Conservation (phyloP, 2,888 invertebrate genomes). For the Acronicta leporina region DNA sequence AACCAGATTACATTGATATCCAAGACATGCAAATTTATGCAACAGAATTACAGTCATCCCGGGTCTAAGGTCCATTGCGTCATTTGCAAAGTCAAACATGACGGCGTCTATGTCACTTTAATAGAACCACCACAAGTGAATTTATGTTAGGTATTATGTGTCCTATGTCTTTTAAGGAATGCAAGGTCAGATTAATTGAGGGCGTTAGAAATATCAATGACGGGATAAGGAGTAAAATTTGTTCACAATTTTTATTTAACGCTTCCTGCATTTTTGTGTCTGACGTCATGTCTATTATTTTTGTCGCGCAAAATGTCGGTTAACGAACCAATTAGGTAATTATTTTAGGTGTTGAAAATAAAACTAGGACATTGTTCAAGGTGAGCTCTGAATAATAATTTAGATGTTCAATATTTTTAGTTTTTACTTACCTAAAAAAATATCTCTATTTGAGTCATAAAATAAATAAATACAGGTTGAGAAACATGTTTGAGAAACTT, state of each 20-base stretch:
- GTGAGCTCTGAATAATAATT: slow-evolving; percentile 8
- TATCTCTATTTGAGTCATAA: too few species aligned
- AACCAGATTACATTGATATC: slow-evolving; percentile 36
- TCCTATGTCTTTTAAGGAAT: slow-evolving; percentile 54
- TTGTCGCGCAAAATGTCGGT: slow-evolving; percentile 27
- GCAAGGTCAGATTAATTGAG: slow-evolving; percentile 71
- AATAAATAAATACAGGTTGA: too few species aligned
- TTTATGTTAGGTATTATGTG: slow-evolving; percentile 51
- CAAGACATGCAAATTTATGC: slow-evolving; percentile 30
- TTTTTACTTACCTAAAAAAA: not conserved
- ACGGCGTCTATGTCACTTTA: slow-evolving; percentile 42
- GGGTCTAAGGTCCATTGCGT: slow-evolving; percentile 44
- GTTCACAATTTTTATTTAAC: slow-evolving; percentile 30
- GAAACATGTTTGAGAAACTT: too few species aligned
- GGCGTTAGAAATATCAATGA: slow-evolving; percentile 33
- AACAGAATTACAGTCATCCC: slow-evolving; percentile 22
- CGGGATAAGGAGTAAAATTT: slow-evolving; percentile 36
- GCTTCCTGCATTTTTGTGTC: slow-evolving; percentile 33
- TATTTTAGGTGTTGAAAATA: slow-evolving; percentile 23
- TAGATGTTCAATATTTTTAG: not conserved
- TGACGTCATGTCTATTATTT: slow-evolving; percentile 40
- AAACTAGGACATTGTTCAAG: slow-evolving; percentile 21
- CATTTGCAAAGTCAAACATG: slow-evolving; percentile 48
- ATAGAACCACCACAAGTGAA: slow-evolving; percentile 33
- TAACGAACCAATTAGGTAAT: slow-evolving; percentile 44